Percentiles rank a stretch among this genome's conserved stretches.
These are phyloP conservation scores for Parus major DNA, from an alignment of 2,113 vertebrate species.

Conservation along the genomic window DNA sequence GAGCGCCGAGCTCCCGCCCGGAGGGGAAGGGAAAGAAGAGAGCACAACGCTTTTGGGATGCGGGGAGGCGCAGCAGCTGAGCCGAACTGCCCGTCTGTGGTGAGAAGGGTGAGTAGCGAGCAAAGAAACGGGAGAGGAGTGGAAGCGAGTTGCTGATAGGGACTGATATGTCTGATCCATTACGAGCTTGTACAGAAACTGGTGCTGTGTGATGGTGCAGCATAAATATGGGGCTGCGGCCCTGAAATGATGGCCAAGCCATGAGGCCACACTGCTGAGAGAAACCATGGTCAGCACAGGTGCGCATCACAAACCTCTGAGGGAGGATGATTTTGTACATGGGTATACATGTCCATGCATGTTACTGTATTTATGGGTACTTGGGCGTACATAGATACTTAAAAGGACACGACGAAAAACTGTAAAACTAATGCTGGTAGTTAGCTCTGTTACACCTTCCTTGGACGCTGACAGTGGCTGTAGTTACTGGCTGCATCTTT, in stretches of 20 bases:
- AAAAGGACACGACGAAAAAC: background rate
- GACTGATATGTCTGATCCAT: background rate
- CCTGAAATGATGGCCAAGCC: background rate
- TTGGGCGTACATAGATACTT: background rate
- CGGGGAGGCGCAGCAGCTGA: background rate
- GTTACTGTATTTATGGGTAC: background rate
- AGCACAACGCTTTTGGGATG: fast-evolving
- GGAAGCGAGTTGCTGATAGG: background rate
- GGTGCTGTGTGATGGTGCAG: background rate
- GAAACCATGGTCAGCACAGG: fast-evolving
- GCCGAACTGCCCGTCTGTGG: background rate
- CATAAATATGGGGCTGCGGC: background rate
- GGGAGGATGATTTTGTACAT: background rate
- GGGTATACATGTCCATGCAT: fast-evolving
- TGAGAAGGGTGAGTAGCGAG: background rate
- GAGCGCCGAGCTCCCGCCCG: fast-evolving
- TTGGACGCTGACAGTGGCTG: background rate
- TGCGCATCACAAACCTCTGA: fast-evolving
- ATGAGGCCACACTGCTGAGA: background rate
- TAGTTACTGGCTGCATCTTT: background rate
- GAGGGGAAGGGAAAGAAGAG: fast-evolving
- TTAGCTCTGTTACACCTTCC: background rate
- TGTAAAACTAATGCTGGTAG: background rate
- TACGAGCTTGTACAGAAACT: fast-evolving
- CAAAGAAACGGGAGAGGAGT: background rate